phyloP scores from a whole-genome alignment of 2,797 vertebrate genomes.

The Orientallactaga sibirica region DNA sequence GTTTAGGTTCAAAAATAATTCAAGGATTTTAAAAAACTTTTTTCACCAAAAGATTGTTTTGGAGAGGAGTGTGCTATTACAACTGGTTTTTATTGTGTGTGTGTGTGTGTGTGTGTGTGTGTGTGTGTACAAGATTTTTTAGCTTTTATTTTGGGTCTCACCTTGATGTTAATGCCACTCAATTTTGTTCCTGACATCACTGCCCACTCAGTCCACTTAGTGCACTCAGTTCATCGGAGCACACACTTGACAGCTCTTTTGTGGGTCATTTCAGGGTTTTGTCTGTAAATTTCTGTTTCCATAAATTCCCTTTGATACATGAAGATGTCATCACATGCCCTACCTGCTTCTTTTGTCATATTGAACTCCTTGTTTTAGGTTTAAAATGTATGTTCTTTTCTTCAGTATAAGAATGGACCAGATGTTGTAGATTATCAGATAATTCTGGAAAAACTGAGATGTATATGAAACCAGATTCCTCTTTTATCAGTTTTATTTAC shows the following conservation, averaged over 20 bases:
- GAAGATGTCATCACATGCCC: not conserved
- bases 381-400: not conserved
- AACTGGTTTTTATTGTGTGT: not conserved
- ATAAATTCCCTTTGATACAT: not conserved
- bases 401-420: not conserved
- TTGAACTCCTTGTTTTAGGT: not conserved
- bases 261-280: conserved; percentile 5
- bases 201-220: not conserved
- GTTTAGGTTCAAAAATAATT: not conserved
- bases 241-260: not conserved
- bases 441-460: conserved; percentile 16
- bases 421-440: not conserved
- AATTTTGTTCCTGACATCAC: not conserved
- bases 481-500: not conserved
- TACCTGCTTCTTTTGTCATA: conserved; percentile 11
- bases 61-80: not conserved
- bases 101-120: no score
- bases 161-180: not conserved
- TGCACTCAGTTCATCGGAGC: not conserved
- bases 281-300: not conserved
- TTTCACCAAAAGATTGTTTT: not conserved
- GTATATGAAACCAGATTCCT: not conserved
- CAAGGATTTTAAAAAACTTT: not conserved
- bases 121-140: not conserved
- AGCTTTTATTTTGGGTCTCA: not conserved